These are phyloP conservation scores for Stictocephala bisonia DNA, from an alignment of 2,888 invertebrate species.

Conservation along the genomic window DNA sequence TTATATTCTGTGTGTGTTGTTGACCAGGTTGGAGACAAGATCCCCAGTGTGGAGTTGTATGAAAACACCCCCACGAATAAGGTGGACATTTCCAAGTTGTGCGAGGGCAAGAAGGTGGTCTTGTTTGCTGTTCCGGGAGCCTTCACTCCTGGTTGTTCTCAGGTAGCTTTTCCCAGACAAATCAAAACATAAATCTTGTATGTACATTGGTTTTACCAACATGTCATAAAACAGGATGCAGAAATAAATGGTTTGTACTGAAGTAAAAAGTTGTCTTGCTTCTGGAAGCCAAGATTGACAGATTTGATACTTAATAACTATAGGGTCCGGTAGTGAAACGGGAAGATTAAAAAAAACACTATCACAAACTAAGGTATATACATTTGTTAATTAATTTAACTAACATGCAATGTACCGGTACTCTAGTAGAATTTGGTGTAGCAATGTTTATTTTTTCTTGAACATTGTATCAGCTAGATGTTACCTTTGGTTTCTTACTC, in stretches of 20 bases:
- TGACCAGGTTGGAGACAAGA: slow-evolving; percentile 82
- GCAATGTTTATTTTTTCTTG: no score
- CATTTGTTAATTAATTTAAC: no score
- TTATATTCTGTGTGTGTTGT: no score
- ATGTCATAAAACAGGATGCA: background rate
- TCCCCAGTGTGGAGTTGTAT: slow-evolving; percentile 83
- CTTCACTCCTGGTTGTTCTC: slow-evolving; percentile 93
- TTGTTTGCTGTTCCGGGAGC: slow-evolving; percentile 95
- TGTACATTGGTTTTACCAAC: background rate
- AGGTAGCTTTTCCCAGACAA: slow-evolving; percentile 71
- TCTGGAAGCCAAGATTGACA: background rate
- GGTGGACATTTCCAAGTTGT: slow-evolving; percentile 79
- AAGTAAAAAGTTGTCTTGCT: background rate
- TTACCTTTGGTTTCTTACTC: no score
- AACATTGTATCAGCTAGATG: no score
- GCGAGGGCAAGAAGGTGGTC: slow-evolving; percentile 83
- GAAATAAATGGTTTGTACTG: background rate
- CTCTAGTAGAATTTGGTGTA: no score
- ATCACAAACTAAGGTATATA: no score
- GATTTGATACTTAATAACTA: no score
- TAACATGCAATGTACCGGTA: no score
- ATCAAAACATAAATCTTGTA: background rate
- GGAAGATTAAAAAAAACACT: no score
- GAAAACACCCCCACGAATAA: slow-evolving; percentile 90
- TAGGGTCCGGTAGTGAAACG: no score